Evolutionary conservation across 2,113 vertebrate species (phyloP).

Genomic region (Haemorhous mexicanus): DNA sequence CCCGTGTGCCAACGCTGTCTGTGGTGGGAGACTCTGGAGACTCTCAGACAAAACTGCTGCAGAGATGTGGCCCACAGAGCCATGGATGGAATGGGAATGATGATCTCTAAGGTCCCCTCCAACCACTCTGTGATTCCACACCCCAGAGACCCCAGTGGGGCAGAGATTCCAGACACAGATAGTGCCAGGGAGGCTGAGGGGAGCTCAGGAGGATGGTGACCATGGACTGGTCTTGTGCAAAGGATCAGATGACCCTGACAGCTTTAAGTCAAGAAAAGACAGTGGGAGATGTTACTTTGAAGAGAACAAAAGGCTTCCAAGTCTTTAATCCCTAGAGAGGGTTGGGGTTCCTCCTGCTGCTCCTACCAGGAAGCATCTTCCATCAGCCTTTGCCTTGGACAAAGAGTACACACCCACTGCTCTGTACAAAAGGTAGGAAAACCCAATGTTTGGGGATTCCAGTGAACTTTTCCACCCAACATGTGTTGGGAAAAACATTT

Average conservation of each 20-base stretch:
- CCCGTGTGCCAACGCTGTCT: rapidly evolving
- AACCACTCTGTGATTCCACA: neutral
- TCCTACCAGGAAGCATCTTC: neutral
- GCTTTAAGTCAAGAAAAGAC: neutral
- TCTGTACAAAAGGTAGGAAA: neutral
- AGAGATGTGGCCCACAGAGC: neutral
- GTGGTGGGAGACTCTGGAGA: neutral
- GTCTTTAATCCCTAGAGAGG: neutral
- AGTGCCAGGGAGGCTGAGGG: neutral
- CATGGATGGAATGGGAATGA: neutral
- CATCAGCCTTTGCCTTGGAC: neutral
- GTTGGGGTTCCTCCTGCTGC: neutral
- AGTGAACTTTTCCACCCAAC: neutral
- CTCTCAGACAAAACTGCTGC: neutral
- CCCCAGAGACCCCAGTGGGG: neutral
- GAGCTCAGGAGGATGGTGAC: neutral
- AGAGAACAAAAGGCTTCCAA: neutral
- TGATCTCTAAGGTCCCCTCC: neutral
- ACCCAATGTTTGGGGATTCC: neutral
- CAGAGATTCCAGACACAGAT: neutral
- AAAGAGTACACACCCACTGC: neutral
- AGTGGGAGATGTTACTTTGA: neutral
- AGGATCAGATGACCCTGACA: neutral
- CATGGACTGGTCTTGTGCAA: neutral
- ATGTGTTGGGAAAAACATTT: neutral